phyloP scores from a whole-genome alignment of 2,797 vertebrate species.

The Halcyon badia region DNA sequence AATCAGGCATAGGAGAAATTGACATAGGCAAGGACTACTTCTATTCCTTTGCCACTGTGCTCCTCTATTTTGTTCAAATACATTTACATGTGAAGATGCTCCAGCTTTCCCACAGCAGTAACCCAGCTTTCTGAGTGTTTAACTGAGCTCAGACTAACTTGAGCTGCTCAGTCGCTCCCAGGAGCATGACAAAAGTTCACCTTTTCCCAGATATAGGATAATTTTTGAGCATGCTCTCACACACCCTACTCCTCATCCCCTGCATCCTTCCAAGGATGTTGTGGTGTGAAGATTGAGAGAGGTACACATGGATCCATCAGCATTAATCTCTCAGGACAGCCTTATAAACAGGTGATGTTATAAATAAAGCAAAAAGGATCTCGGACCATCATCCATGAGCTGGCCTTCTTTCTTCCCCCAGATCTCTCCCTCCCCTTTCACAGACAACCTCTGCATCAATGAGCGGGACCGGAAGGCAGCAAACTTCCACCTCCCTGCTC shows the following conservation, averaged over 20 bases:
- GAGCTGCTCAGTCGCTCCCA: not conserved
- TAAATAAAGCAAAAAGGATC: constrained; percentile 36
- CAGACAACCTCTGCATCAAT: constrained; percentile 35
- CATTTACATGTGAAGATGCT: not conserved
- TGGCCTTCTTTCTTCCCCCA: not conserved
- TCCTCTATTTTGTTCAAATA: not conserved
- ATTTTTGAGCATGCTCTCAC: not conserved
- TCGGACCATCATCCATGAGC: not conserved
- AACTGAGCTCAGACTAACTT: not conserved
- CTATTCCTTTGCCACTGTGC: not conserved
- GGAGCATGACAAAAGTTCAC: not conserved
- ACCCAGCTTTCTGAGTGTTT: rapidly evolving
- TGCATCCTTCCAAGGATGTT: not conserved
- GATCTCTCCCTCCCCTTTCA: constrained; percentile 34
- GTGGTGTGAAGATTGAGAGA: not conserved
- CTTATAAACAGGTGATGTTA: not conserved
- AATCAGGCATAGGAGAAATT: not conserved
- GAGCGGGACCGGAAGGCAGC: constrained; percentile 49
- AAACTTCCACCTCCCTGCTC: constrained; percentile 30
- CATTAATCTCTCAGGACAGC: not conserved
- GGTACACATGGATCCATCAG: rapidly evolving
- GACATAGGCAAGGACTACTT: not conserved
- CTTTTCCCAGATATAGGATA: not conserved
- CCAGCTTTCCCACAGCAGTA: not conserved
- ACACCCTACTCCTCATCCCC: not conserved